Evolutionary conservation across 1,140 invertebrate genomes (phyloP), one percentile per base, ranked within the genome.

Genomic region (Chlorops oryzae): DNA sequence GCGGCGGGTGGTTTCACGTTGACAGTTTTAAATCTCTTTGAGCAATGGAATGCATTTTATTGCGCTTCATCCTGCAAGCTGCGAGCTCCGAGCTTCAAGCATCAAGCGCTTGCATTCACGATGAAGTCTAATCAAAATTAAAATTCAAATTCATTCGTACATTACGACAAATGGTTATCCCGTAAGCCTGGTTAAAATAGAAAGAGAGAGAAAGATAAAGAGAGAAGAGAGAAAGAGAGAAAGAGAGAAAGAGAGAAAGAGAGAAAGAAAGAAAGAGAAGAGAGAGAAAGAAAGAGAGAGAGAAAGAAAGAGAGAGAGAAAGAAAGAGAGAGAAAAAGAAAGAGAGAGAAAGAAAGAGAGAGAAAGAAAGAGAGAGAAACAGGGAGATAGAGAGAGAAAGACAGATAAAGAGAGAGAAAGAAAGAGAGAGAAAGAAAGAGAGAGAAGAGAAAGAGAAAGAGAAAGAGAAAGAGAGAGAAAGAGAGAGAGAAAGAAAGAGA

Each of bases 61-160:
- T n/a, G n/a, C n/a, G n/a, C n/a, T n/a, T 7, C 27, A 32, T 32
- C 7, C 27, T 32, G 27, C 27, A 32, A 9, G 34, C 37, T 10
- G 27, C 45, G 32, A 44, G 43, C 24, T 27, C 35, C 28, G 28
- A 34, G 38, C 46, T 38, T 25, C 34, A 23, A 47, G 32, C 48
- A 47, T 50, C 47, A 47, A 47, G 52, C 43, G 62, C 62, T 65
- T 59, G 52, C 47, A 28, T 15, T 39, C 20, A 61, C 64, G 64
- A 62, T 64, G 64, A 66, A 66, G 66, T 64, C 58, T 61, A 67
- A 67, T 67, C 64, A 67, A 67, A 67, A 67, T 67, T 67, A 67
- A 63, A 53, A 40, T 58, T 58, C n/a, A n/a, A n/a, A n/a, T n/a
- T n/a, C n/a, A n/a, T n/a, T n/a, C n/a, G n/a, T 47, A 40, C 25